Percentiles rank a stretch among this genome's conserved stretches.
Conservation (phyloP, 2,797 vertebrate species). For the Euthynnus affinis region DNA sequence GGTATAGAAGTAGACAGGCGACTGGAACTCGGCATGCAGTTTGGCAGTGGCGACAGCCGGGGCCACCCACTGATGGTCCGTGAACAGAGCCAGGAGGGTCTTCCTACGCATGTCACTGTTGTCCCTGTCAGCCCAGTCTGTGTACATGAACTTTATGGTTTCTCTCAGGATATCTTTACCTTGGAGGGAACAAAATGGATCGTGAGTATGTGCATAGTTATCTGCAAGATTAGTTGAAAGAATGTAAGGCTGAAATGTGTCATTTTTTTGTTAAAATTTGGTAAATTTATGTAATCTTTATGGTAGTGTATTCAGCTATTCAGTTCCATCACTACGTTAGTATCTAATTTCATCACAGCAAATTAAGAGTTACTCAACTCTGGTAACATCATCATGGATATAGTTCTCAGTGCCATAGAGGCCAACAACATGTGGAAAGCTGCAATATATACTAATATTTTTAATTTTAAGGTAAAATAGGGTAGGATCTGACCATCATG, state of each 20-base stretch:
- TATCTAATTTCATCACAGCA: background rate
- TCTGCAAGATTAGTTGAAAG: background rate
- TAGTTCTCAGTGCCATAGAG: background rate
- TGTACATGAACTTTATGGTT: conserved; percentile 99
- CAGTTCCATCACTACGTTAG: background rate
- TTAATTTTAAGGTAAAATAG: conserved; percentile 1
- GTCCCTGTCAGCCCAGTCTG: conserved; percentile 97
- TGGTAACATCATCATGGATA: background rate
- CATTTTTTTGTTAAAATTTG: background rate
- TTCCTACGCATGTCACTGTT: conserved; percentile 96
- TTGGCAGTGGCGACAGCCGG: conserved; percentile 96
- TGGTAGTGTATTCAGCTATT: background rate
- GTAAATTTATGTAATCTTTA: background rate
- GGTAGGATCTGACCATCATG: conserved; percentile 88
- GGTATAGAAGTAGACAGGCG: conserved; percentile 96
- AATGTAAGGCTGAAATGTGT: conserved; percentile 5
- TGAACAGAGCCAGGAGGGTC: conserved; percentile 95
- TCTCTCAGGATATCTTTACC: conserved; percentile 94
- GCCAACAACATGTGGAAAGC: background rate
- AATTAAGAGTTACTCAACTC: background rate
- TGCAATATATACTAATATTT: background rate
- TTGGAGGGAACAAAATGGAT: conserved; percentile 61
- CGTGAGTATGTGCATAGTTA: conserved; percentile 14
- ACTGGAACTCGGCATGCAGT: conserved; percentile 96
- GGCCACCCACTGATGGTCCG: conserved; percentile 98